Evolutionary conservation across 2,888 invertebrate genomes (phyloP), one percentile per base, ranked within the genome.

Genomic region (Heliconius ethilla): DNA sequence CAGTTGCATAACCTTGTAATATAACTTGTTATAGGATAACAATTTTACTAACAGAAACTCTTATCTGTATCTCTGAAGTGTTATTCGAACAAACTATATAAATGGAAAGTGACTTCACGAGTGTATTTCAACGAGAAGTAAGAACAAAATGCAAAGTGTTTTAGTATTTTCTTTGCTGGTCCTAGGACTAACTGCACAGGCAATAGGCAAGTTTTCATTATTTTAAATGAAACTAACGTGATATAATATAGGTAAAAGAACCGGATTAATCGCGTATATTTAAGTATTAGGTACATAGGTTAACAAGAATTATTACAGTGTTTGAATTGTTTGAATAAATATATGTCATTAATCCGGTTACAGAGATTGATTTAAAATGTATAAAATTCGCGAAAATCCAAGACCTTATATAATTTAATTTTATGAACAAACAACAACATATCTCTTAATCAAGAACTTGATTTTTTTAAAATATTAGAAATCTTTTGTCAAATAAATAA

Each of bases 11-110:
- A 51, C 7, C 7, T 51, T 22, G 51, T 22, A 37, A 22, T 27
- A 65, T 65, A 65, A 40, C 6, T 40, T 6, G 25, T 27, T 25
- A 9, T 25, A 45, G 37, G 13, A 40, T 69, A 40, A 7, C 25
- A 45, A 15, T 25, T 7, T 45, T 15, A 45, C 40, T 25, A 6
- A 40, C 15, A 69, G 69, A 40, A 69, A 40, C 25, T 40, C 40
- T 69, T 69, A 69, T 69, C 69, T 69, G 25, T 25, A 25, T 13
- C 9, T 40, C 40, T 69, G 6, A 45, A 69, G 69, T 69, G 69
- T 45, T 40, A 40, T 69, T 69, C 40, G 25, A 27, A 27, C 40
- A 69, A 69, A n/a, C 40, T 69, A 69, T 69, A 69, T 69, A 69
- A 69, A 25, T 69, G 45, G 15, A 37, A 37, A 37, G 13, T 37